Conservation (phyloP, 2,888 invertebrate species). For the Nomada fucata region DNA sequence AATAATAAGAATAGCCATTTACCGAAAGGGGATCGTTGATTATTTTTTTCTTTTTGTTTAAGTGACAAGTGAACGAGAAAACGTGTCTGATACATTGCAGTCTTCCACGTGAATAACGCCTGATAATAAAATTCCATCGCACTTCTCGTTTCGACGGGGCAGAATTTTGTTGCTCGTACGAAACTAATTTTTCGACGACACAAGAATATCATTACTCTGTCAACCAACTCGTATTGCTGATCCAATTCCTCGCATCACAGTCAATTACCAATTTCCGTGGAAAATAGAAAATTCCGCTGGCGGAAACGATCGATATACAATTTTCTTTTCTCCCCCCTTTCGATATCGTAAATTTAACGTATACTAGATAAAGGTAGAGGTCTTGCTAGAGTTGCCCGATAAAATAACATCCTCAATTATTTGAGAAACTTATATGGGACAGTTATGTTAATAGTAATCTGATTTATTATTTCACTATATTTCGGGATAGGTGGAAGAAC, state of each 20-base stretch:
- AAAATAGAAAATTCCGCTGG: constrained; percentile 11
- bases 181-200: constrained; percentile 44
- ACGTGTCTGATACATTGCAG: background rate
- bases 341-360: constrained; percentile 3
- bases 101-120: background rate
- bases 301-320: background rate
- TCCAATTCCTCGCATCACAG: constrained; percentile 46
- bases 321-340: background rate
- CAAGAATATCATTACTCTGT: constrained; percentile 53
- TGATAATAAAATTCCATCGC: constrained; percentile 1
- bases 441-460: no score
- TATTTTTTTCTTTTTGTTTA: background rate
- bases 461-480: no score
- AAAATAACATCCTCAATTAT: no score
- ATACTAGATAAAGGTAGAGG: background rate
- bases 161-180: constrained; percentile 13
- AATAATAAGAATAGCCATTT: no score
- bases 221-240: constrained; percentile 29
- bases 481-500: no score
- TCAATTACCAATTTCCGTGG: constrained; percentile 36
- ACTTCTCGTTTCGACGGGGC: background rate
- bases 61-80: background rate
- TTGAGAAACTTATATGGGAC: no score
- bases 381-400: background rate
- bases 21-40: no score